A percentile compares a stretch with the other conserved stretches of the same genome.
Conservation (phyloP, 2,797 vertebrate species). For the Xyrichtys novacula region DNA sequence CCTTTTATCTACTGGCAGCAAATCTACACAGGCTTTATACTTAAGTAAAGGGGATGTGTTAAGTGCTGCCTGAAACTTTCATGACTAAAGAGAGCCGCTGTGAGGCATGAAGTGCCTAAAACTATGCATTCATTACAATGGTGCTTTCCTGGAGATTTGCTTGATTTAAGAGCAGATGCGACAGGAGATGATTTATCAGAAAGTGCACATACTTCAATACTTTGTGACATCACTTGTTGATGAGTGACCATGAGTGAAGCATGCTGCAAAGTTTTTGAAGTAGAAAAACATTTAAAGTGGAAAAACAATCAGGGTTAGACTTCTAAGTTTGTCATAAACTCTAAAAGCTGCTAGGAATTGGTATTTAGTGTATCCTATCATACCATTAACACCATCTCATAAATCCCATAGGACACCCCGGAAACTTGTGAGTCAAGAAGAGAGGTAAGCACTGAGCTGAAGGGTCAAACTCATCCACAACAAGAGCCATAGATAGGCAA, state of each 20-base stretch:
- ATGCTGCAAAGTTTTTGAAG: not conserved
- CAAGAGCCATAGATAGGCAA: not conserved
- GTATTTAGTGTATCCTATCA: not conserved
- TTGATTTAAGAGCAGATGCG: not conserved
- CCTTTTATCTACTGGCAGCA: slow-evolving; percentile 5
- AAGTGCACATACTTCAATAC: not conserved
- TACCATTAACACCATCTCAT: not conserved
- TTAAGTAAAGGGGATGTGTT: slow-evolving; percentile 5
- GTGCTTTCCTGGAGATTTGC: not conserved
- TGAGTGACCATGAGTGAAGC: not conserved
- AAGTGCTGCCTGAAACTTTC: not conserved
- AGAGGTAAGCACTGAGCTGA: not conserved
- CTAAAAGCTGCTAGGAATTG: not conserved
- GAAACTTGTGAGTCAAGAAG: not conserved
- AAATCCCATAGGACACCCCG: not conserved
- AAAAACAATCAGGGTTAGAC: not conserved
- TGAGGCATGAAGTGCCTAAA: not conserved
- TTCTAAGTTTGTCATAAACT: not conserved
- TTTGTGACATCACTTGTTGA: not conserved
- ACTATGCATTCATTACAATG: not conserved
- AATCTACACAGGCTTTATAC: slow-evolving; percentile 6
- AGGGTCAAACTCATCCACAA: not conserved
- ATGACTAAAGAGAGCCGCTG: not conserved
- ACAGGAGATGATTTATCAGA: too few relatives aligned
- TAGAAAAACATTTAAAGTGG: not conserved